phyloP scores from a whole-genome alignment of 2,113 vertebrate genomes.

The Cyanoramphus novaezelandiae region DNA sequence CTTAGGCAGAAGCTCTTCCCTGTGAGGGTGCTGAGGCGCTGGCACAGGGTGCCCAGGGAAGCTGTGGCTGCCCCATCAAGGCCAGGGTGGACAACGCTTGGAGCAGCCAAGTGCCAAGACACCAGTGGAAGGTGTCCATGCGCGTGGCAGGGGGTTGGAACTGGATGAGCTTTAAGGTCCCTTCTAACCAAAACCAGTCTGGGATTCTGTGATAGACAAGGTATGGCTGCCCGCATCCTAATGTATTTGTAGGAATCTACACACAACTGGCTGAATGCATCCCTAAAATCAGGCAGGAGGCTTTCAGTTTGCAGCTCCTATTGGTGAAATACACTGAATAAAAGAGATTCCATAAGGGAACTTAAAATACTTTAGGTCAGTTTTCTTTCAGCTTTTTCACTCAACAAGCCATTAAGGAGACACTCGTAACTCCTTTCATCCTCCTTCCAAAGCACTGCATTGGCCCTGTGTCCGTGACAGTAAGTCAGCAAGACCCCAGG shows the following conservation, averaged over 20 bases:
- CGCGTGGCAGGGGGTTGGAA: neutral
- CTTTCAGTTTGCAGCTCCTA: neutral
- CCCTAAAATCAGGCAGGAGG: neutral
- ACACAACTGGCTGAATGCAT: neutral
- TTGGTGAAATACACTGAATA: neutral
- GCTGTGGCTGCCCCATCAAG: neutral
- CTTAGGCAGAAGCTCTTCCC: neutral
- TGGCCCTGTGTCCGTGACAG: neutral
- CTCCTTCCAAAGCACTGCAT: neutral
- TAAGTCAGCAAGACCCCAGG: neutral
- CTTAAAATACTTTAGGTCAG: neutral
- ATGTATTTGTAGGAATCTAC: neutral
- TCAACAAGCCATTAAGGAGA: neutral
- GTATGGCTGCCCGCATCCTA: neutral
- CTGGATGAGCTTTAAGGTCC: neutral
- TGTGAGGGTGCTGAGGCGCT: neutral
- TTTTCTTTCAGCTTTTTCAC: neutral
- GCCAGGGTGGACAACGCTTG: neutral
- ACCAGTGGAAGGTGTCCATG: neutral
- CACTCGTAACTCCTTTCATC: neutral
- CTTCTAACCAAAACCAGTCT: neutral
- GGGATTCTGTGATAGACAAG: neutral
- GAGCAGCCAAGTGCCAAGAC: neutral
- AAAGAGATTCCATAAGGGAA: neutral
- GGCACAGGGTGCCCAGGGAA: neutral